Evolutionary conservation across 1,140 invertebrate species (phyloP).

Genomic region (Akabosia matsudoensis): DNA sequence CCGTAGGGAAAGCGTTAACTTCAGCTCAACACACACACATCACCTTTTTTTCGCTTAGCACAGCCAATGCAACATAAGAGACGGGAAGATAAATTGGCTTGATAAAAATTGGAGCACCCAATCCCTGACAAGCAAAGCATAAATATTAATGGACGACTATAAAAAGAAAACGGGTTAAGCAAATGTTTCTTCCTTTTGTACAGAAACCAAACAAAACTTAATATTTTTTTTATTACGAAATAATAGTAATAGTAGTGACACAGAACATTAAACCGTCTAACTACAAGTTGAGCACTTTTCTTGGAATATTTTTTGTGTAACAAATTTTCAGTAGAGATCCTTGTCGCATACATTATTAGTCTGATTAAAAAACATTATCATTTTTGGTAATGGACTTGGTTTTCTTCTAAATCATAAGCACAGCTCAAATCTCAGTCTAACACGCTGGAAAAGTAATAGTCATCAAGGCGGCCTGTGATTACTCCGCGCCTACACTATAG

Average conservation of each 20-base stretch:
- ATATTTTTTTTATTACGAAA: neutral
- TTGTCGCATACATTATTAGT: neutral
- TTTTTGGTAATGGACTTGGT: too few species aligned
- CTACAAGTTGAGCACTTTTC: neutral
- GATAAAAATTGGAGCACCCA: conserved; percentile 21
- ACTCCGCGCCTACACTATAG: neutral
- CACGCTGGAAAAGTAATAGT: neutral
- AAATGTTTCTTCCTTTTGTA: neutral
- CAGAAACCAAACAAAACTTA: neutral
- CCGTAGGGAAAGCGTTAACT: neutral
- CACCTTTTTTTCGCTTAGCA: neutral
- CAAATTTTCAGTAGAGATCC: neutral
- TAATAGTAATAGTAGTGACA: neutral
- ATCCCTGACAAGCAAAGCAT: conserved; percentile 13
- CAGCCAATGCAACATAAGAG: conserved; percentile 18
- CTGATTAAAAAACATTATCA: neutral
- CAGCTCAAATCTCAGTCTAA: too few species aligned
- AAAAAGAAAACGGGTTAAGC: conserved; percentile 12
- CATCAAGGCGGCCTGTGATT: too few species aligned
- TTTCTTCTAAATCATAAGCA: too few species aligned
- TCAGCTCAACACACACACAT: neutral
- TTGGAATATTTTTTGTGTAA: too few species aligned
- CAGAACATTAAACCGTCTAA: neutral
- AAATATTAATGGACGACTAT: conserved; percentile 19
- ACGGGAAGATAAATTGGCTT: conserved; percentile 16